Evolutionary conservation across 2,113 vertebrate species (phyloP).

Genomic region (Henicopernis longicauda): DNA sequence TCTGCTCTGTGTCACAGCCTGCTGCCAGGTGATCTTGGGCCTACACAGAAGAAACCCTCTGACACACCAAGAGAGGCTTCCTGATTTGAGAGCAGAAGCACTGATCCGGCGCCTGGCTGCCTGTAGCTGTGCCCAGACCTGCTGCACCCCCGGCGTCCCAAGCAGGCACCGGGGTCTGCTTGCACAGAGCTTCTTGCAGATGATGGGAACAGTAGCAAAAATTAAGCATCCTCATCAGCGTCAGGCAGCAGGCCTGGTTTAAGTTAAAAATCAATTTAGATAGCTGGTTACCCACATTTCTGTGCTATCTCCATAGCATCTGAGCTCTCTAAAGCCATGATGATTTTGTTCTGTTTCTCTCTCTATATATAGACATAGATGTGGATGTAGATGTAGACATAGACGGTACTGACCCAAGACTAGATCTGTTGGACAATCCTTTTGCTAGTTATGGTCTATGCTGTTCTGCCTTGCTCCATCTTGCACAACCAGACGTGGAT

Average conservation of each 20-base stretch:
- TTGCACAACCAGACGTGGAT: neutral
- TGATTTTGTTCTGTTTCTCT: neutral
- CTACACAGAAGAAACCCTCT: neutral
- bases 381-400: neutral
- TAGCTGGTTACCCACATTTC: neutral
- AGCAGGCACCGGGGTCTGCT: neutral
- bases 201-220: neutral
- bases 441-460: neutral
- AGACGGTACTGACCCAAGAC: neutral
- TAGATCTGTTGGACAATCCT: neutral
- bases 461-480: neutral
- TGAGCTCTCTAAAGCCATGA: neutral
- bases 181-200: neutral
- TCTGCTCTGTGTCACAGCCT: neutral
- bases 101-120: neutral
- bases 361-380: accelerated
- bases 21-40: neutral
- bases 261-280: neutral
- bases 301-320: neutral
- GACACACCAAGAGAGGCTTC: neutral
- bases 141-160: neutral
- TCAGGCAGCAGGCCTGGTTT: neutral
- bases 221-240: neutral
- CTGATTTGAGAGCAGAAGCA: neutral
- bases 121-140: neutral